These are phyloP conservation scores for Phylloscopus whistleri DNA, from an alignment of 2,113 vertebrate genomes.

Conservation along the genomic window DNA sequence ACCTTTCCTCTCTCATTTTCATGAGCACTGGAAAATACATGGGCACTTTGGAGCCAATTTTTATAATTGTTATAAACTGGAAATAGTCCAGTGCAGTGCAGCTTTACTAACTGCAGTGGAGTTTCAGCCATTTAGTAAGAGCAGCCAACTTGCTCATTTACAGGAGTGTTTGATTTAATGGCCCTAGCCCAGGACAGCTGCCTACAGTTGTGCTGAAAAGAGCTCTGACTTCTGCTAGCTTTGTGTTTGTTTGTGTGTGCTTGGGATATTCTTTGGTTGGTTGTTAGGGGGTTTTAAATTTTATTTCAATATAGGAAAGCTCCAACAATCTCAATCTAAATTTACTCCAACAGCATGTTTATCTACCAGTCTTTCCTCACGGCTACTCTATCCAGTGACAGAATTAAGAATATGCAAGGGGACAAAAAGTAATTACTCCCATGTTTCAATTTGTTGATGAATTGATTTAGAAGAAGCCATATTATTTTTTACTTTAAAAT, in stretches of 20 bases:
- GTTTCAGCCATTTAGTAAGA: not conserved
- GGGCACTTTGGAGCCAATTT: not conserved
- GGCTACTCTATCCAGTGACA: not conserved
- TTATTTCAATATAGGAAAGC: not conserved
- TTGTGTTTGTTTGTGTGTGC: not conserved
- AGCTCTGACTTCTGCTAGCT: not conserved
- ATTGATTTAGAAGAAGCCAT: not conserved
- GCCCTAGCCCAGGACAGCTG: not conserved
- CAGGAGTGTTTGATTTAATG: not conserved
- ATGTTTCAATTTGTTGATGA: not conserved
- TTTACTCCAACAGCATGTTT: not conserved
- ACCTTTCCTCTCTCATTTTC: not conserved
- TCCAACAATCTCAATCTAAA: not conserved
- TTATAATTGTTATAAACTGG: not conserved
- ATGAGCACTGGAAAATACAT: not conserved
- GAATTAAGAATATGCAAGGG: not conserved
- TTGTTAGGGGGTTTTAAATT: not conserved
- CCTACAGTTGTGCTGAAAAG: not conserved
- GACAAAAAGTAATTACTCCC: not conserved
- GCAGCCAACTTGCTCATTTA: not conserved
- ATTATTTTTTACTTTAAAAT: slow-evolving; percentile 33
- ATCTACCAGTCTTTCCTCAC: not conserved
- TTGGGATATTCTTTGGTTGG: not conserved
- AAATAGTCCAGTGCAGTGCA: not conserved
- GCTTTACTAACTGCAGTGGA: not conserved